phyloP scores from a whole-genome alignment of 2,113 vertebrate species.

The Enhydra lutris region DNA sequence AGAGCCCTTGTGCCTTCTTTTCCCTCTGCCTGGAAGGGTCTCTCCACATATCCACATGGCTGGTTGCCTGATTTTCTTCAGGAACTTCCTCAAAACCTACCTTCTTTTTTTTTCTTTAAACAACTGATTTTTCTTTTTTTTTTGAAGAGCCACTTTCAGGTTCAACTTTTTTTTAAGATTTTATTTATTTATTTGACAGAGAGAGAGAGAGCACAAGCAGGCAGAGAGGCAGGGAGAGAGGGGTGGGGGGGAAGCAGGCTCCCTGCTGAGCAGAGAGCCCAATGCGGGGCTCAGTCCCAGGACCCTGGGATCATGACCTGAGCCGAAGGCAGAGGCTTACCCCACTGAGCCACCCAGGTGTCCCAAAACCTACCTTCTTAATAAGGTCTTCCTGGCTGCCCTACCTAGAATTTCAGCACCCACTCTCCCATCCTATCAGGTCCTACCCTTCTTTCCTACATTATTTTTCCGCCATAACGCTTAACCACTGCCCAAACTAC shows the following conservation, averaged over 20 bases:
- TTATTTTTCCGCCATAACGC: not conserved
- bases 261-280: too few species aligned
- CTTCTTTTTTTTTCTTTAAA: not conserved
- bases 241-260: too few species aligned
- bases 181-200: too few species aligned
- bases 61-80: not conserved
- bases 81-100: not conserved
- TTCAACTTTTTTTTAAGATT: too few species aligned
- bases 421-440: not conserved
- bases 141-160: too few species aligned
- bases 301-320: too few species aligned
- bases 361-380: not conserved
- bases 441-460: not conserved
- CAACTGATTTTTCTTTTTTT: too few species aligned
- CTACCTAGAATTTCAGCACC: not conserved
- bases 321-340: too few species aligned
- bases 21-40: not conserved
- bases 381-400: not conserved
- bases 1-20: not conserved
- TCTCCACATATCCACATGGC: not conserved
- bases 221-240: too few species aligned
- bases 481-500: not conserved
- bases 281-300: too few species aligned
- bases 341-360: too few species aligned
- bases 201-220: too few species aligned